phyloP scores from a whole-genome alignment of 2,113 vertebrate genomes.

The Microtus montanus region DNA sequence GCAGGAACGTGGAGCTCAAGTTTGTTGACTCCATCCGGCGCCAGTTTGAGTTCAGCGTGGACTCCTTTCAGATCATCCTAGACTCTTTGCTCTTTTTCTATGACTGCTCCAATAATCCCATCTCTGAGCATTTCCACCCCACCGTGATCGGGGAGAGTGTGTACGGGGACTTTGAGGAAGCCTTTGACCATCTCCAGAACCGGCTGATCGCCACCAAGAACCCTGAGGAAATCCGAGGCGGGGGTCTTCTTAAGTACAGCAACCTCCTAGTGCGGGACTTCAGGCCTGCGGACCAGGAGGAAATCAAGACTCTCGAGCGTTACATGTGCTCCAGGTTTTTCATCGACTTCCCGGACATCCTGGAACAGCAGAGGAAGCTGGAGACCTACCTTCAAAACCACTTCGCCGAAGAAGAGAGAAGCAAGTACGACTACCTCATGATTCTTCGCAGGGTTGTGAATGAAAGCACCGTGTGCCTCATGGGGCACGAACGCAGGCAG shows the following conservation, averaged over 20 bases:
- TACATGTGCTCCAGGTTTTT: conserved; percentile 99
- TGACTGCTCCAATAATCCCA: conserved; percentile 86
- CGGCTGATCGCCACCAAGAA: conserved; percentile 97
- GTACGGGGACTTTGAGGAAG: conserved; percentile 93
- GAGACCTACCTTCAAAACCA: conserved; percentile 98
- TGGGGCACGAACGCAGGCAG: conserved; percentile 97
- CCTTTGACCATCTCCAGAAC: conserved; percentile 93
- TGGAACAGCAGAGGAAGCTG: conserved; percentile 96
- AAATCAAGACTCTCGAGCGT: conserved; percentile 95
- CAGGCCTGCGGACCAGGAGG: conserved; percentile 90
- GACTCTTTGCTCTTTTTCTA: conserved; percentile 95
- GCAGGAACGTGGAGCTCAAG: conserved; percentile 97
- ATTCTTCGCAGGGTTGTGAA: conserved; percentile 95
- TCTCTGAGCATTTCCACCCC: conserved; percentile 91
- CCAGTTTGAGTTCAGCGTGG: conserved; percentile 99
- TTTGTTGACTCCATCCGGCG: conserved; percentile 96
- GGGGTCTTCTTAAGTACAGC: conserved; percentile 97
- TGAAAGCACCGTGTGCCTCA: conserved; percentile 98
- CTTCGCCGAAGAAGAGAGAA: conserved; percentile 95
- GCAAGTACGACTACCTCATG: conserved; percentile 98
- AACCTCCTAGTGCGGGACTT: conserved; percentile 97
- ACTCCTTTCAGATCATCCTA: conserved; percentile 99
- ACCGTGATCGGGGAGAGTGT: conserved; percentile 93
- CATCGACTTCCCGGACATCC: conserved; percentile 98
- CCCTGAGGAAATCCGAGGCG: conserved; percentile 97